Conservation (phyloP, 2,797 vertebrate genomes). For the Chromis chromis region DNA sequence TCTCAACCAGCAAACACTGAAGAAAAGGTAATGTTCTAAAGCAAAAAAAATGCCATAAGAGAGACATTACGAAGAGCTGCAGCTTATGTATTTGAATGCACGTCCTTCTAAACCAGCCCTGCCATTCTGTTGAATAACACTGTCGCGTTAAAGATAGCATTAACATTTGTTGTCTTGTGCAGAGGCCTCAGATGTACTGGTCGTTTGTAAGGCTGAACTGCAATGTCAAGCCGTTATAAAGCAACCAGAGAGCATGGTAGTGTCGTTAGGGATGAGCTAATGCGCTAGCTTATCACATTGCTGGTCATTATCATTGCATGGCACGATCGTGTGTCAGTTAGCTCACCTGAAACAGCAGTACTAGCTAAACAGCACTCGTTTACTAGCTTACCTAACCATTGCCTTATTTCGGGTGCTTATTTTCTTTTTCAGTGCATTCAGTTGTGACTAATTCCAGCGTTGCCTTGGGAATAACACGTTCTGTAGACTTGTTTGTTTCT, state of each 20-base stretch:
- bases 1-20: constrained; percentile 26
- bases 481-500: no score
- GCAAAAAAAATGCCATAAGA: neutral
- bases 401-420: no score
- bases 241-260: neutral
- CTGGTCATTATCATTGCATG: constrained; percentile 1
- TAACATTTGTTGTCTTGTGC: constrained; percentile 23
- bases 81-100: neutral
- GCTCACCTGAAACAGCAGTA: neutral
- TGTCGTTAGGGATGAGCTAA: neutral
- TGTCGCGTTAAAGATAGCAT: constrained; percentile 5
- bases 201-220: neutral
- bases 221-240: constrained; percentile 2
- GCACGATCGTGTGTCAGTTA: neutral
- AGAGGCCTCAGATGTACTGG: constrained; percentile 41
- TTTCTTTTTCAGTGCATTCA: no score
- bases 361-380: neutral
- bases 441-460: no score
- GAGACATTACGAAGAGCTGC: neutral
- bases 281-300: neutral
- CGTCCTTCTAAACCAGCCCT: neutral
- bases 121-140: neutral
- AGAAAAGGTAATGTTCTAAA: constrained; percentile 68
- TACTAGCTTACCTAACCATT: neutral
- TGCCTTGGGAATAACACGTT: no score